Evolutionary conservation across 2,113 vertebrate genomes (phyloP).

Genomic region (Silurus asotus): DNA sequence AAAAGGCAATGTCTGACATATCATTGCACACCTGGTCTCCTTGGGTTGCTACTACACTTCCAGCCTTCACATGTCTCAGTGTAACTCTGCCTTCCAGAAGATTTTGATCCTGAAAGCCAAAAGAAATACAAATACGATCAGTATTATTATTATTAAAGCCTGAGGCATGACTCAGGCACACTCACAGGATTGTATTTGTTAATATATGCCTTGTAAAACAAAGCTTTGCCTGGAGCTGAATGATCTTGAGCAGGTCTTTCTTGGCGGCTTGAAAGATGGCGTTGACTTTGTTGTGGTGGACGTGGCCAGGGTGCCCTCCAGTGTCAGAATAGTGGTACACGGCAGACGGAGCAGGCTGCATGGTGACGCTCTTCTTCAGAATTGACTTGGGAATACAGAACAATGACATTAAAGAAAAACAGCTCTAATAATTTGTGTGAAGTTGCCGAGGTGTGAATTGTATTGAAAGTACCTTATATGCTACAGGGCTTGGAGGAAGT

Average conservation of each 20-base stretch:
- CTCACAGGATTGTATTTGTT: not conserved
- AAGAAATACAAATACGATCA: constrained; percentile 28
- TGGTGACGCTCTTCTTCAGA: constrained; percentile 81
- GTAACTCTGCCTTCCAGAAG: constrained; percentile 85
- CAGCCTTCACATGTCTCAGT: constrained; percentile 84
- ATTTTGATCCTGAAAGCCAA: constrained; percentile 72
- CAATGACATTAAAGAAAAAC: not conserved
- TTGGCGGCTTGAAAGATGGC: constrained; percentile 87
- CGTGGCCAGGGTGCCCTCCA: constrained; percentile 60
- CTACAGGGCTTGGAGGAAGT: constrained; percentile 39
- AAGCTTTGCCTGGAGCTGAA: constrained; percentile 80
- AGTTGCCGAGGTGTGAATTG: not conserved
- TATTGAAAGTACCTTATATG: constrained; percentile 70
- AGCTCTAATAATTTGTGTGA: not conserved
- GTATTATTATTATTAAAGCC: not conserved
- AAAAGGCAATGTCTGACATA: not conserved
- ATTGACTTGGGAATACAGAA: constrained; percentile 71
- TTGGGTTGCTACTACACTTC: constrained; percentile 82
- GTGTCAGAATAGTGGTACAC: constrained; percentile 77
- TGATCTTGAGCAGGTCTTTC: constrained; percentile 84
- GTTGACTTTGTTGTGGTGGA: constrained; percentile 71
- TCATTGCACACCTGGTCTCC: constrained; percentile 88
- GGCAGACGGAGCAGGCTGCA: constrained; percentile 78
- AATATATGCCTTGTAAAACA: not conserved
- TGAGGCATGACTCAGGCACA: not conserved